phyloP scores from a whole-genome alignment of 2,113 vertebrate species.

The Noturus placidus region DNA sequence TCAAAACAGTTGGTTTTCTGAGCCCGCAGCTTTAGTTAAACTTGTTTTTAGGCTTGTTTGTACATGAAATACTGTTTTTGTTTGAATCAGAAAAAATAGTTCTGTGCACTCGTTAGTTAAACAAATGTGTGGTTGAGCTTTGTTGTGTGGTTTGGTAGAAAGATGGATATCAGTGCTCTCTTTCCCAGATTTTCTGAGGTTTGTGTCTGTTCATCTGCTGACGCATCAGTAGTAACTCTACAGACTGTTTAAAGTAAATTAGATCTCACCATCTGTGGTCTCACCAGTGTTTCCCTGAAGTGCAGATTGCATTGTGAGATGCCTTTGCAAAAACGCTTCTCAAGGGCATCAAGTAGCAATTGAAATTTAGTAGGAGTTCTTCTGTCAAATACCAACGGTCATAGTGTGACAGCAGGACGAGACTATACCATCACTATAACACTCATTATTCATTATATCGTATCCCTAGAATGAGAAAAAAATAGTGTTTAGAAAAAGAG shows the following conservation, averaged over 20 bases:
- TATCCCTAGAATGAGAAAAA: too few species aligned
- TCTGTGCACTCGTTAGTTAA: background rate
- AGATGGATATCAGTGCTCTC: background rate
- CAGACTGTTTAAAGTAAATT: conserved; percentile 24
- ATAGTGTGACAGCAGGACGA: background rate
- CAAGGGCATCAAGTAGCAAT: conserved; percentile 21
- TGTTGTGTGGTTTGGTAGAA: background rate
- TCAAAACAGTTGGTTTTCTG: background rate
- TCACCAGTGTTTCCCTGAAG: conserved; percentile 10
- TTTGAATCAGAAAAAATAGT: background rate
- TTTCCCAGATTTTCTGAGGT: background rate
- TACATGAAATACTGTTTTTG: background rate
- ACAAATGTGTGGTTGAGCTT: background rate
- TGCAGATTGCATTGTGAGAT: conserved; percentile 48
- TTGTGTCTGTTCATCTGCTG: background rate
- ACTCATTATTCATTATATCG: conserved; percentile 15
- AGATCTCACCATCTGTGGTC: conserved; percentile 10
- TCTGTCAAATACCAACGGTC: conserved; percentile 9
- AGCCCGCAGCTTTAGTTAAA: background rate
- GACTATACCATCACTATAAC: conserved; percentile 13
- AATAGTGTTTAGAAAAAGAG: too few species aligned
- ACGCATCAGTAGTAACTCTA: background rate
- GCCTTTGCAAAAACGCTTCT: conserved; percentile 31
- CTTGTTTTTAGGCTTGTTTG: background rate
- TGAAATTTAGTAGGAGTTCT: background rate